A percentile compares a stretch with the other conserved stretches of the same genome.
Conservation (phyloP, 2,113 vertebrate species). For the Bufo bufo region DNA sequence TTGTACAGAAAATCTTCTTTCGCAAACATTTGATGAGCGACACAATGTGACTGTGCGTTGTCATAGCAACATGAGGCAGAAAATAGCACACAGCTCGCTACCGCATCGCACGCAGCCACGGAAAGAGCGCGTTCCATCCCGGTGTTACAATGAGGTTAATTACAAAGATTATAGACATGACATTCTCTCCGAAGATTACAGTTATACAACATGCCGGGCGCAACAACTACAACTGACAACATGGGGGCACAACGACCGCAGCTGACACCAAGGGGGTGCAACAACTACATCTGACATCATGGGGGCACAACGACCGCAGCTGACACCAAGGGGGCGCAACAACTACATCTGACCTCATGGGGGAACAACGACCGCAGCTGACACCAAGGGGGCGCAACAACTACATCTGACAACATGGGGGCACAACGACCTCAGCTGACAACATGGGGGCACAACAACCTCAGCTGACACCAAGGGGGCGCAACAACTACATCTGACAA, state of each 20-base stretch:
- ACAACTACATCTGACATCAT: not conserved
- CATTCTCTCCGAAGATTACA: not conserved
- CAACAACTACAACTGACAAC: not conserved
- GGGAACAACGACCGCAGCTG: no score
- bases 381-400: no score
- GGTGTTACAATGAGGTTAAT: not conserved
- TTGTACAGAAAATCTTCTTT: not conserved
- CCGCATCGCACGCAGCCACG: not conserved
- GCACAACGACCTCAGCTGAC: no score
- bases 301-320: no score
- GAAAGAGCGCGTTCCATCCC: not conserved
- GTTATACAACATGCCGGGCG: not conserved
- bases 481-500: no score
- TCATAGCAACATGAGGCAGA: constrained; percentile 24
- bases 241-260: not conserved
- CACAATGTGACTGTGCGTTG: constrained; percentile 19
- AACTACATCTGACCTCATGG: no score
- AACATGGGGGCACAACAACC: no score
- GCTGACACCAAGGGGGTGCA: not conserved
- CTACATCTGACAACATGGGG: no score
- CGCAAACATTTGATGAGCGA: not conserved
- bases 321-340: no score
- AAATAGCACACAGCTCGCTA: not conserved
- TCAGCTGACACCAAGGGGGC: no score
- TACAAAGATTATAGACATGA: not conserved